Conservation (phyloP, 2,113 vertebrate genomes). For the Grus americana region DNA sequence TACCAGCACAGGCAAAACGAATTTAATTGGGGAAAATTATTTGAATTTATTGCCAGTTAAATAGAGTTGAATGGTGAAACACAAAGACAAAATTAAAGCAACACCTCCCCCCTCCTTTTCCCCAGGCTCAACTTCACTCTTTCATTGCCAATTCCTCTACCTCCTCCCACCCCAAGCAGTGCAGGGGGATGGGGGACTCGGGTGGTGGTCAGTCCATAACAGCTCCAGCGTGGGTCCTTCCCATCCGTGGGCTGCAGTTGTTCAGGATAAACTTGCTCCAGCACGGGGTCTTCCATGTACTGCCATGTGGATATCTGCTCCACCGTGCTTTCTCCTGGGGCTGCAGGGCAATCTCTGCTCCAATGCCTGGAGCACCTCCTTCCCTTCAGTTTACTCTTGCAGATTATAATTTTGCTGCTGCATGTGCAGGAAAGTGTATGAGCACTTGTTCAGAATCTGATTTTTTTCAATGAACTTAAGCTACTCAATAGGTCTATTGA, state of each 20-base stretch:
- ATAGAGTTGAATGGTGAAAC: not conserved
- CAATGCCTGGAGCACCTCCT: not conserved
- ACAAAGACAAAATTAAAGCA: not conserved
- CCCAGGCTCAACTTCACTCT: not conserved
- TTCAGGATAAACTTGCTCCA: not conserved
- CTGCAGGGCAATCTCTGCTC: not conserved
- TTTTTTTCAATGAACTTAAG: not conserved
- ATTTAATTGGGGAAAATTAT: not conserved
- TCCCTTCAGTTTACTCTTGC: not conserved
- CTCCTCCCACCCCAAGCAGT: accelerated
- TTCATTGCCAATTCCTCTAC: not conserved
- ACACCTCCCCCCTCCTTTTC: not conserved
- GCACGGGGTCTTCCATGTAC: not conserved
- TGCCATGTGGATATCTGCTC: not conserved
- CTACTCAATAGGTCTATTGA: not conserved
- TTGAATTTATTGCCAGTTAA: not conserved
- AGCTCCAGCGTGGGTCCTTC: not conserved
- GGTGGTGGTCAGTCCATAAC: not conserved
- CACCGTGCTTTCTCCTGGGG: not conserved
- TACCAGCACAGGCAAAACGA: not conserved
- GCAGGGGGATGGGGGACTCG: not conserved
- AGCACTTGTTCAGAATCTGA: not conserved
- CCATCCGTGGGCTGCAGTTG: not conserved
- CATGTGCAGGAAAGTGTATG: not conserved
- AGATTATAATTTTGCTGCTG: not conserved